Base-by-base conservation (phyloP, 1,140 invertebrate species). In the Penaeus indicus region DNA sequence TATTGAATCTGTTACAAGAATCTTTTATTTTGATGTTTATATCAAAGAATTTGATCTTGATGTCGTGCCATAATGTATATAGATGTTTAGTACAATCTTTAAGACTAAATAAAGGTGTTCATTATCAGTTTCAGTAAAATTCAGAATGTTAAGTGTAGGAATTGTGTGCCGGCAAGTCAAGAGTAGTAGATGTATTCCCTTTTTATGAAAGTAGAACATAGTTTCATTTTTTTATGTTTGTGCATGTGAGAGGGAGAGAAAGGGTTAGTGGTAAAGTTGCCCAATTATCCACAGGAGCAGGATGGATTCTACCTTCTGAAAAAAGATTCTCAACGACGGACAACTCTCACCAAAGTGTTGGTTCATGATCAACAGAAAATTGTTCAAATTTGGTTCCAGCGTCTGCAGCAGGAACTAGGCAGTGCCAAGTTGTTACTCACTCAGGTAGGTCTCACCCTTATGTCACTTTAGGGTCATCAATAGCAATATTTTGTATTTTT, bases 261-360 rank as follows among this genome's bases (percentile, higher is more conserved):
- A 25, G 7, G 19, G 54, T 25, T 42, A n/a, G 27, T 85, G 54
- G 22, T 85, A 21, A 67, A 88, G 25, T 21, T 54, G 10, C 16
- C 21, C 13, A n/a, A 60, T 61, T 13, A 38, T 22, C 81, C 85
- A 22, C 91, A 92, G 69, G 96, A 98, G 93, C 95, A 96, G 77
- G 97, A 97, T 92, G 97, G 97, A 0, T 99, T 99, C 92, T 99
- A 99, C 93, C 93, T 99, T 80, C 93, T 99, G 13, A 98, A 99
- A 92, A 99, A 99, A 93, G 98, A 99, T 92, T 99, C 97, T 10
- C 98, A 99, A 93, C 94, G 98, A 80, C 94, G 98, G 91, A 96
- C 95, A 91, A 99, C 98, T 16, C 93, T 99, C 3, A 97, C 96
- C 0, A 96, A 96, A 91, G 97, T 99, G 77, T 93, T 99, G 62